Evolutionary conservation across 2,797 vertebrate genomes (phyloP), one percentile per base, ranked within the genome.

Genomic region (Melanogrammus aeglefinus): DNA sequence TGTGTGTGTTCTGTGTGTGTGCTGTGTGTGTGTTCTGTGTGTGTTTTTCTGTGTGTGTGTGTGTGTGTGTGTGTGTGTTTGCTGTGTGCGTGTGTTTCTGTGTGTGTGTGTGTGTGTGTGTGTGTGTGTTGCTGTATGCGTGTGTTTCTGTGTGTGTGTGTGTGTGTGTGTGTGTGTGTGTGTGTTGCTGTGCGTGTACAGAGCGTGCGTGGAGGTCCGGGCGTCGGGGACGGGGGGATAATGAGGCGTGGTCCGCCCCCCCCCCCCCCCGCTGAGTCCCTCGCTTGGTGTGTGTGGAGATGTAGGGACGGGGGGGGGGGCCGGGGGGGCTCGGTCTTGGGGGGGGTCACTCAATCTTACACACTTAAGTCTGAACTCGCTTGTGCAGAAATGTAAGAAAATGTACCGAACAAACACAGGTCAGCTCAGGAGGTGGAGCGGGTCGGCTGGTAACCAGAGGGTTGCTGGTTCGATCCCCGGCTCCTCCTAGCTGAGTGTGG

Each of bases 201-300:
- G 85, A 76, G 81, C 77, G 80, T 86, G 78, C 73, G 77, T 44
- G 76, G 79, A 33, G 82, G 77, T 73, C 27, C 75, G 73, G 73
- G 44, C 16, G 75, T 80, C 84, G 75, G 79, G 71, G 80, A 88
- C 85, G 75, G 77, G 82, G 75, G 82, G 79, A 89, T 88, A 91
- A 91, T 91, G 86, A 91, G 81, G 83, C 83, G 74, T 88, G 88
- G 78, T 83, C 78, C 29, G 82, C 84, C 39, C 75, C 80, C 87
- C 86, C 86, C 44, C 88, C 88, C 85, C n/a, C n/a, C n/a, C n/a
- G 88, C 87, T 90, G 80, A 84, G 84, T 83, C 77, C 75, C 85
- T 88, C 84, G 75, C 77, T 81, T 77, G 80, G 79, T 86, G 80
- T n/a, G 71, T 84, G 82, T 73, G 79, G 82, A 87, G 81, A 89